These are phyloP conservation scores for Paragorgia papillata DNA, from an alignment of 92 coral and sea anemone genomes.

Conservation along the genomic window DNA sequence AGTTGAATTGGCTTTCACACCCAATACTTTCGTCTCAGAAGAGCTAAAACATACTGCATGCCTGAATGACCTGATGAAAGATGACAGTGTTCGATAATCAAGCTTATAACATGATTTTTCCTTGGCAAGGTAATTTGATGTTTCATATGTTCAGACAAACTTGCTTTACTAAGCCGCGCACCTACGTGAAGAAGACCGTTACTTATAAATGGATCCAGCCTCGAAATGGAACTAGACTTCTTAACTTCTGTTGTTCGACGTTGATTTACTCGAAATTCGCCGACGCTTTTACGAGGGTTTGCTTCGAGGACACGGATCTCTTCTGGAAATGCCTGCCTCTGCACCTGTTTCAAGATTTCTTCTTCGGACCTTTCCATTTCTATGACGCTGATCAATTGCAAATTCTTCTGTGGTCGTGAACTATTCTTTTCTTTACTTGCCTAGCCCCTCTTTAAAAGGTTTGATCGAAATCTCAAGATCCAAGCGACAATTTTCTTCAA, in stretches of 20 bases:
- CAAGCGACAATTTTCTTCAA: too few relatives aligned
- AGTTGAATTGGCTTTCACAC: conserved; percentile 8
- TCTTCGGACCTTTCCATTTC: conserved; percentile 31
- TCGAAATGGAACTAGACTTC: background rate
- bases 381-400: background rate
- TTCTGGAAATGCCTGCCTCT: conserved; percentile 21
- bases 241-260: background rate
- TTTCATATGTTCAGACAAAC: background rate
- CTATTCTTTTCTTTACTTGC: too few relatives aligned
- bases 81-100: background rate
- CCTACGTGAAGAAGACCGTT: background rate
- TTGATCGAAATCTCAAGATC: too few relatives aligned
- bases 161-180: background rate
- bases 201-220: background rate
- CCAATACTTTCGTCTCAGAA: conserved; percentile 16
- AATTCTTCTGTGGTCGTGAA: background rate
- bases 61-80: background rate
- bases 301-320: conserved; percentile 1
- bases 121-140: background rate
- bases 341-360: conserved; percentile 39
- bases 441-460: too few relatives aligned
- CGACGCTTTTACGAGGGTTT: too few relatives aligned
- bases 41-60: background rate
- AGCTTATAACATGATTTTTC: background rate
- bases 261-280: background rate